These are phyloP conservation scores for Rhingia campestris DNA, from an alignment of 2,888 invertebrate genomes.

Conservation along the genomic window DNA sequence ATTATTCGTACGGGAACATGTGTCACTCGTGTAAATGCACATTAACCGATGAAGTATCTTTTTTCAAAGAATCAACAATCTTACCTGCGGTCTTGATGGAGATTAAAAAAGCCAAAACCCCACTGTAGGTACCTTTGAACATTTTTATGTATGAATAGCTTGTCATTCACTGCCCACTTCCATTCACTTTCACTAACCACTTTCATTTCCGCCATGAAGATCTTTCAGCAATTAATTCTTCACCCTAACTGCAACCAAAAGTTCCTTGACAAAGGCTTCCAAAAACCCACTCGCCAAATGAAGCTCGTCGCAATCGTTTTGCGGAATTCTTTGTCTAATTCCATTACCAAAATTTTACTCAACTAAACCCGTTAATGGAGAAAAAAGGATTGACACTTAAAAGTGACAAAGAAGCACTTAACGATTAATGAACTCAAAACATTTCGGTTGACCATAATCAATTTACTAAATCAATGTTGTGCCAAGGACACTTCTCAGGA, in stretches of 20 bases:
- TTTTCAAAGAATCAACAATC: no score
- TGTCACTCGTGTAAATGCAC: no score
- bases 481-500: background rate
- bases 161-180: background rate
- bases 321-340: constrained; percentile 39
- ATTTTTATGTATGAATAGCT: no score
- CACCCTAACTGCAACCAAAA: constrained; percentile 45
- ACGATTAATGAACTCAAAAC: background rate
- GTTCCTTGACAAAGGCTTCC: constrained; percentile 36
- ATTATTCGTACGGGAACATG: no score
- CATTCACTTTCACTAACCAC: background rate
- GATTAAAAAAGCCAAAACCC: no score
- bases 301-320: constrained; percentile 23
- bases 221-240: constrained; percentile 29
- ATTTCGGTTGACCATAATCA: background rate
- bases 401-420: constrained; percentile 7
- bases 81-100: no score
- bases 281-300: constrained; percentile 13
- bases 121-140: no score
- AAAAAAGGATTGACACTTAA: constrained; percentile 17
- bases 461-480: constrained; percentile 3
- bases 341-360: constrained; percentile 28
- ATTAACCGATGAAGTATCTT: no score
- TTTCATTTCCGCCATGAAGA: background rate
- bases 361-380: constrained; percentile 11